phyloP scores from a whole-genome alignment of 1,140 invertebrate genomes.

The Sinonovacula constricta region DNA sequence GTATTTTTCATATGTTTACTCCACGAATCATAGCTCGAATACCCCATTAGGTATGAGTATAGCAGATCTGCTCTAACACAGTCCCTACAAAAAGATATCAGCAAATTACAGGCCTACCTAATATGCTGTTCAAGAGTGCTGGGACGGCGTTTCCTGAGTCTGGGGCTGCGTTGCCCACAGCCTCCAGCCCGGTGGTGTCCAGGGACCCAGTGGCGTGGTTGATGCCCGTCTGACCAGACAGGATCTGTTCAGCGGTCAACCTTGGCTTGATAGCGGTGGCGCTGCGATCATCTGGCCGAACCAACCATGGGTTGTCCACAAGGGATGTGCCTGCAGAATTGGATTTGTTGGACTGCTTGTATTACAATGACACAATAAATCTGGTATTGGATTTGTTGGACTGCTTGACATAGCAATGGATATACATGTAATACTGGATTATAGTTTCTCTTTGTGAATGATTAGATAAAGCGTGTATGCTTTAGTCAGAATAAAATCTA shows the following conservation, averaged over 20 bases:
- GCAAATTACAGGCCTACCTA: slow-evolving; percentile 4
- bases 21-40: no score
- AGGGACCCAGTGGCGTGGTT: slow-evolving; percentile 31
- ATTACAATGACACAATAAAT: no score
- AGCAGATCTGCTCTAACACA: no score
- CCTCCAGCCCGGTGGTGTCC: slow-evolving; percentile 28
- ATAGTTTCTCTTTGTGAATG: no score
- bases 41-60: no score
- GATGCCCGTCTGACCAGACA: slow-evolving; percentile 29
- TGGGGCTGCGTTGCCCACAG: neutral
- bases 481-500: no score
- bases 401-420: no score
- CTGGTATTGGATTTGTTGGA: no score
- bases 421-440: no score
- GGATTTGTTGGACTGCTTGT: no score
- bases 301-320: neutral
- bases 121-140: slow-evolving; percentile 15
- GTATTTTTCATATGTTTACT: no score
- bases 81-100: neutral
- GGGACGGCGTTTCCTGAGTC: slow-evolving; percentile 10
- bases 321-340: slow-evolving; percentile 27
- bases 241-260: slow-evolving; percentile 40
- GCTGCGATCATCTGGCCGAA: slow-evolving; percentile 31
- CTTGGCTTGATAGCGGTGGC: slow-evolving; percentile 25
- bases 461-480: no score